A percentile compares a stretch with the other conserved stretches of the same genome.
Evolutionary conservation across 2,888 invertebrate species (phyloP).

Genomic region (Phorcus lineatus): DNA sequence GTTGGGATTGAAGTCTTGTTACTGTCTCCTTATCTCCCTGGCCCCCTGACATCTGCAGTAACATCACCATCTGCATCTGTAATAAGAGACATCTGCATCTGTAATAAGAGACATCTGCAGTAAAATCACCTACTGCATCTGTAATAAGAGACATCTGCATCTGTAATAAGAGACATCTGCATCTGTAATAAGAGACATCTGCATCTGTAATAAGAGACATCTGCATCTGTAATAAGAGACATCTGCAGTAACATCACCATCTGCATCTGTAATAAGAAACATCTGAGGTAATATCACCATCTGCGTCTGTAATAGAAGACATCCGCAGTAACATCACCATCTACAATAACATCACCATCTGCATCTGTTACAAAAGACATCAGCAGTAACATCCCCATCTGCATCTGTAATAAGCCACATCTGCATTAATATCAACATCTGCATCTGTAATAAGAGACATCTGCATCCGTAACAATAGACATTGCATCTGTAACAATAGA

Average conservation of each 20-base stretch:
- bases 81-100: conserved; percentile 49
- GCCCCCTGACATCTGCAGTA: conserved; percentile 56
- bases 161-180: conserved; percentile 33
- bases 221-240: too few species aligned
- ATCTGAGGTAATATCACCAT: background rate
- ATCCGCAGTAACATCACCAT: too few species aligned
- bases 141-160: background rate
- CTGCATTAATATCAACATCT: too few species aligned
- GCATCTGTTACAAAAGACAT: conserved; percentile 45
- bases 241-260: conserved; percentile 48
- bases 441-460: too few species aligned
- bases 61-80: conserved; percentile 61
- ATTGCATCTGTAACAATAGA: background rate
- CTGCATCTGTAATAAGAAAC: conserved; percentile 50
- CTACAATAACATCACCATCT: conserved; percentile 52
- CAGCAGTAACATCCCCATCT: background rate
- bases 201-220: background rate
- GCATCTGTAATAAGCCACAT: background rate
- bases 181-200: conserved; percentile 41
- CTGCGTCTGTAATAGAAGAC: background rate
- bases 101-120: conserved; percentile 6
- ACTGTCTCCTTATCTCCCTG: conserved; percentile 55
- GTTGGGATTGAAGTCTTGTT: conserved; percentile 50
- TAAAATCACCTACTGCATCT: background rate
- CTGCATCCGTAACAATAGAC: conserved; percentile 49